Evolutionary conservation across 2,113 vertebrate species (phyloP).

Genomic region (Myotis lucifugus): DNA sequence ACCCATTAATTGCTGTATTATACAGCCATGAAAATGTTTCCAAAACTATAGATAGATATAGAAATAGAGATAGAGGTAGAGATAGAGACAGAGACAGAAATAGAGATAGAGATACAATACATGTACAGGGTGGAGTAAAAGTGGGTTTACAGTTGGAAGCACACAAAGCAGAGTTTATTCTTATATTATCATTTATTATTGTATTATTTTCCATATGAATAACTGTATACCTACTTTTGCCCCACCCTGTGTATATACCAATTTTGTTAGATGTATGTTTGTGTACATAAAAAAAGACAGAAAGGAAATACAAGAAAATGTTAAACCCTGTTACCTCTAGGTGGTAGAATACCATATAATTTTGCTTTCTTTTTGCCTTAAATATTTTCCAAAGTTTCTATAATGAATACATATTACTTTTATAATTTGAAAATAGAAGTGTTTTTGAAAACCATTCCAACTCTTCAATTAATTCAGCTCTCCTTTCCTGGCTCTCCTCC

Average conservation of each 20-base stretch:
- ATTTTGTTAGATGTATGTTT: not conserved
- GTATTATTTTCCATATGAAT: not conserved
- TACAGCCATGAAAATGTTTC: not conserved
- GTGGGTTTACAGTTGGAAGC: not conserved
- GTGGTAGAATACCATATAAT: not conserved
- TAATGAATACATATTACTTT: slow-evolving; percentile 19
- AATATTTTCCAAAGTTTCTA: slow-evolving; percentile 58
- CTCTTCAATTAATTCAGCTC: slow-evolving; percentile 55
- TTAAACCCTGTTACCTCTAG: not conserved
- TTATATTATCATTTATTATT: not conserved
- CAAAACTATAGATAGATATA: not conserved
- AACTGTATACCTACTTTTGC: not conserved
- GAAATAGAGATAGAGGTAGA: too few relatives aligned
- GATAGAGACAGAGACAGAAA: too few relatives aligned
- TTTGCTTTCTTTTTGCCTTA: slow-evolving; percentile 29
- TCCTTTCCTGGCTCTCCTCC: slow-evolving; percentile 21
- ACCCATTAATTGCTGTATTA: not conserved
- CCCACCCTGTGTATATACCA: not conserved
- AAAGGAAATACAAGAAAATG: not conserved
- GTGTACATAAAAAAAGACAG: not conserved
- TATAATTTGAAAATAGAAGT: slow-evolving; percentile 24
- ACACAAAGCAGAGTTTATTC: not conserved
- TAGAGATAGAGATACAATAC: not conserved
- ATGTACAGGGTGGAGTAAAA: not conserved
- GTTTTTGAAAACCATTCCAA: slow-evolving; percentile 46